These are phyloP conservation scores for Lasiurus cinereus DNA, from an alignment of 2,113 vertebrate species.

Conservation along the genomic window DNA sequence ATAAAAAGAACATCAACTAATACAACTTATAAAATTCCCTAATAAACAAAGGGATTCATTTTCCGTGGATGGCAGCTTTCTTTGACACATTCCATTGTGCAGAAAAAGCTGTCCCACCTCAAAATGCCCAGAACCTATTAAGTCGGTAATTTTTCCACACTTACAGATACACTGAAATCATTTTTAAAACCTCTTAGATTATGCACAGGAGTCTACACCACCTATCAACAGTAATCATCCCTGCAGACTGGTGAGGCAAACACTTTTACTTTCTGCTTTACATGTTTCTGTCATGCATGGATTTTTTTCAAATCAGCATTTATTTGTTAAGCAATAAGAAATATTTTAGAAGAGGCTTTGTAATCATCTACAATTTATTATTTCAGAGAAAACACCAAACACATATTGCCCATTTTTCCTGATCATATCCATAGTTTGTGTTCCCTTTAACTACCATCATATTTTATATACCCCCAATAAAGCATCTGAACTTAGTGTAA, in stretches of 20 bases:
- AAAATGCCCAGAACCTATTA: neutral
- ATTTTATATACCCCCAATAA: neutral
- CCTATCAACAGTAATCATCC: neutral
- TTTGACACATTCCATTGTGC: neutral
- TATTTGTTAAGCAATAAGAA: constrained; percentile 30
- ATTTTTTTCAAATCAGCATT: neutral
- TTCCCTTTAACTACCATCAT: neutral
- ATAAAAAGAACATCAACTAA: constrained; percentile 49
- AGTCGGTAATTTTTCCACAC: neutral
- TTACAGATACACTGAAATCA: constrained; percentile 5
- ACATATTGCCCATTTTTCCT: neutral
- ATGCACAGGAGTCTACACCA: neutral
- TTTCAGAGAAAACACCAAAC: neutral
- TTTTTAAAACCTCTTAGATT: neutral
- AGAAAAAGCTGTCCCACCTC: neutral
- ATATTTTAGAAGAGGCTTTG: neutral
- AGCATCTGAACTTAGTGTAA: neutral
- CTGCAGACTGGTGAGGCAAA: neutral
- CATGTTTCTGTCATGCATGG: neutral
- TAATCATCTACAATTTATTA: constrained; percentile 1
- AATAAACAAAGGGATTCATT: constrained; percentile 22
- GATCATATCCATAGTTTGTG: neutral
- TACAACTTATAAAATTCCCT: neutral
- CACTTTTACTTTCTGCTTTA: constrained; percentile 16
- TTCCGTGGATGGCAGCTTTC: constrained; percentile 30